A percentile compares a stretch with the other conserved stretches of the same genome.
Conservation (phyloP, 2,888 invertebrate species). For the Melitaea athalia region DNA sequence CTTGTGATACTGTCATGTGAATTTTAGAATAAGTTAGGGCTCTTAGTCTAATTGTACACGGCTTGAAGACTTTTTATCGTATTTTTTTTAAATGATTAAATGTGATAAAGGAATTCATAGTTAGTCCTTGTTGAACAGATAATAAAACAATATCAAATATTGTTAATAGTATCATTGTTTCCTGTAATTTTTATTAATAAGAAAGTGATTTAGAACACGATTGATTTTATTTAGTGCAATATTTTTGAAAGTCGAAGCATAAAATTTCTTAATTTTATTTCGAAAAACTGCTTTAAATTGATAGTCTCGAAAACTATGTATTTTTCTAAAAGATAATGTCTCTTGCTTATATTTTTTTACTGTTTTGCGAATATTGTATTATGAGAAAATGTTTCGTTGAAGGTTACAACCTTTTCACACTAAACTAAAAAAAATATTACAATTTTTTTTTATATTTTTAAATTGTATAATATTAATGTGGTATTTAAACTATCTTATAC, state of each 20-base stretch:
- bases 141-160: conserved; percentile 35
- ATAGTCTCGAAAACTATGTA: conserved; percentile 6
- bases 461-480: neutral
- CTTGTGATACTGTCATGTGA: conserved; percentile 27
- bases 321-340: conserved; percentile 10
- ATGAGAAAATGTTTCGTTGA: too few relatives aligned
- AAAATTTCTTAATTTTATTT: neutral
- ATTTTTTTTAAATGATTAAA: conserved; percentile 24
- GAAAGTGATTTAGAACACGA: neutral
- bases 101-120: conserved; percentile 30
- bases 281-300: neutral
- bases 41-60: conserved; percentile 24
- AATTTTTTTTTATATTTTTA: neutral
- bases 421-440: too few relatives aligned
- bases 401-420: too few relatives aligned
- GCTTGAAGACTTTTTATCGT: conserved; percentile 22
- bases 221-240: conserved; percentile 5
- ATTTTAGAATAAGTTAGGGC: conserved; percentile 25
- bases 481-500: neutral
- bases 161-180: conserved; percentile 16
- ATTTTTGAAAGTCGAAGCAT: neutral
- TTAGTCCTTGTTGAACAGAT: conserved; percentile 14
- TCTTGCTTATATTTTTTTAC: neutral
- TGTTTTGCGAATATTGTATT: neutral
- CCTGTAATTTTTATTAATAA: neutral